phyloP scores from a whole-genome alignment of 1,140 invertebrate species.

The Eriosoma lanigerum region DNA sequence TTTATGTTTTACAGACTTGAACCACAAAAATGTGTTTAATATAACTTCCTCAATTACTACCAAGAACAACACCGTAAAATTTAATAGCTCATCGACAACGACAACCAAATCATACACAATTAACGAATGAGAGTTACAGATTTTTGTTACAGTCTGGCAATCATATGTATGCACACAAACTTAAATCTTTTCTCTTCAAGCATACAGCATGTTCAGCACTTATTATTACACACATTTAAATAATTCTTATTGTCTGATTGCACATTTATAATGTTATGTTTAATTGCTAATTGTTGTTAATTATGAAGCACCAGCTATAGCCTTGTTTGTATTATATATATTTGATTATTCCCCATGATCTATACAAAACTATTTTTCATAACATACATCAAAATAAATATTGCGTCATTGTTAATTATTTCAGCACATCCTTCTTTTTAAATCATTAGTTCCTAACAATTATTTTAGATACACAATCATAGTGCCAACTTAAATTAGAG shows the following conservation, averaged over 20 bases:
- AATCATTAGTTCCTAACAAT: constrained; percentile 1
- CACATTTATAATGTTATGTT: background rate
- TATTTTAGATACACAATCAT: background rate
- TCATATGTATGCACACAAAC: background rate
- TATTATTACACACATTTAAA: background rate
- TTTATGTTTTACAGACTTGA: constrained; percentile 25
- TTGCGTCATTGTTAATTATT: no score
- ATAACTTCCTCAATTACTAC: background rate
- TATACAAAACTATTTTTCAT: no score
- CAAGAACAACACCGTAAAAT: constrained; percentile 17
- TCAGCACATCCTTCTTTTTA: no score
- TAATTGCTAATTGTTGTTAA: background rate
- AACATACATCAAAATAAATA: no score
- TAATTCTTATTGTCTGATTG: background rate
- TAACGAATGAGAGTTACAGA: background rate
- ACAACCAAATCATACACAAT: constrained; percentile 40
- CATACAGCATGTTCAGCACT: background rate
- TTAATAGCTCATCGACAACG: constrained; percentile 22
- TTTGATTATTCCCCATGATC: background rate
- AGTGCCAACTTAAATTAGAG: no score
- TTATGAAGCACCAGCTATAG: background rate
- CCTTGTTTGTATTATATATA: background rate
- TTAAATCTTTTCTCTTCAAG: background rate
- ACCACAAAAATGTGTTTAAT: constrained; percentile 45
- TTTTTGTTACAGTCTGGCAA: background rate